Evolutionary conservation across 2,888 invertebrate species (phyloP).

Genomic region (Parasteatoda lunata): DNA sequence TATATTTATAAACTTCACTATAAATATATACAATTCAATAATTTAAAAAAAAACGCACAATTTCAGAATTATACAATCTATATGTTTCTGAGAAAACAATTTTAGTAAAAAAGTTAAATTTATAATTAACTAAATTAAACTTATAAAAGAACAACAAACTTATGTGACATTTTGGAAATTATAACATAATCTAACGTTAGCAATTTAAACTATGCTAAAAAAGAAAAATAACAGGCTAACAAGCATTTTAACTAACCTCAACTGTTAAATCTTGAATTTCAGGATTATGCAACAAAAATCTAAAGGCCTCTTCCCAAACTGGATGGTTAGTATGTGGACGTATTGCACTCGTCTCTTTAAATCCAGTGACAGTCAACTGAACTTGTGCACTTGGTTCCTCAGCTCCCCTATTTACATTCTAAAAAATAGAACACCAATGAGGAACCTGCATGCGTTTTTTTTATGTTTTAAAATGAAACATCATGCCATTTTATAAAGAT

Average conservation of each 20-base stretch:
- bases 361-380: conserved; percentile 85
- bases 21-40: background rate
- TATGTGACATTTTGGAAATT: too few species aligned
- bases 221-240: background rate
- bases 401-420: conserved; percentile 73
- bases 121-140: too few species aligned
- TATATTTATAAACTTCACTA: too few species aligned
- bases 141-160: too few species aligned
- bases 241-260: conserved; percentile 78
- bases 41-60: background rate
- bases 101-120: too few species aligned
- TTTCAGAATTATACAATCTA: background rate
- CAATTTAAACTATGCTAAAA: too few species aligned
- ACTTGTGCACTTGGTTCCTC: conserved; percentile 87
- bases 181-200: too few species aligned
- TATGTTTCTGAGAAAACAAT: too few species aligned
- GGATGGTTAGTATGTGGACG: conserved; percentile 80
- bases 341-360: conserved; percentile 74
- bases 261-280: conserved; percentile 89
- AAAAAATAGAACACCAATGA: background rate
- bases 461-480: too few species aligned
- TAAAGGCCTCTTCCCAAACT: conserved; percentile 95
- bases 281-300: conserved; percentile 93
- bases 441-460: too few species aligned
- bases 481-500: too few species aligned